Evolutionary conservation across 2,888 invertebrate genomes (phyloP), one percentile per base, ranked within the genome.

Genomic region (Alviniconcha strummeri): DNA sequence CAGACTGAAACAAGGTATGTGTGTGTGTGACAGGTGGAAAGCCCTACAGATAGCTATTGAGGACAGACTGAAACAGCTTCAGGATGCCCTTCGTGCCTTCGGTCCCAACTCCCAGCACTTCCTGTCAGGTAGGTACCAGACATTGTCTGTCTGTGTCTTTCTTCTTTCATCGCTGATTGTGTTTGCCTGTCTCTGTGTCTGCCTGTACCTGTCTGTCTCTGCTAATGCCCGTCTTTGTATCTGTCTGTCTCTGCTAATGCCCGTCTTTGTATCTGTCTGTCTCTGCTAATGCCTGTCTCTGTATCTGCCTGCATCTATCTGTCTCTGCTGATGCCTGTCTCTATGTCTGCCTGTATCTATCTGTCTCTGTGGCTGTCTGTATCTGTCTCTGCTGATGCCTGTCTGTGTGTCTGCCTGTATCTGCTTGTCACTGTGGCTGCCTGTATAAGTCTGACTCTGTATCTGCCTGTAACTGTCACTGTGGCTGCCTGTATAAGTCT

Each of bases 1-100:
- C 94, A 95, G 94, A 84, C 89, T 94, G 76, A 96, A 97, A 91
- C 96, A 97, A 92, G 36, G 54, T 75, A 17, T 56, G 76, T 81
- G 11, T 74, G 80, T 15, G 60, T 60, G 77, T 85, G 78, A 6
- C 87, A 97, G 98, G 94, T 98, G 97, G 95, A 96, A 97, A 93
- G 96, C 96, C 81, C 95, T 98, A 85, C 97, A 97, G 94, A 95
- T 97, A 84, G 97, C 97, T 69, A 97, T 93, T 89, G 97, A 98
- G 91, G 98, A 98, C 94, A 95, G 94, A 84, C 89, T 94, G 76
- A 96, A 97, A 91, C 96, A 97, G 92, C 95, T 98, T 82, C 96
- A 97, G 84, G 97, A 97, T 90, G 96, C 97, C 96, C 96, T 91
- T 95, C 96, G 94, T 96, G 96, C 94, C 94, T 96, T 96, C 89